These are phyloP conservation scores for Drosophila orosa DNA, from an alignment of 1,140 invertebrate genomes.

Conservation along the genomic window DNA sequence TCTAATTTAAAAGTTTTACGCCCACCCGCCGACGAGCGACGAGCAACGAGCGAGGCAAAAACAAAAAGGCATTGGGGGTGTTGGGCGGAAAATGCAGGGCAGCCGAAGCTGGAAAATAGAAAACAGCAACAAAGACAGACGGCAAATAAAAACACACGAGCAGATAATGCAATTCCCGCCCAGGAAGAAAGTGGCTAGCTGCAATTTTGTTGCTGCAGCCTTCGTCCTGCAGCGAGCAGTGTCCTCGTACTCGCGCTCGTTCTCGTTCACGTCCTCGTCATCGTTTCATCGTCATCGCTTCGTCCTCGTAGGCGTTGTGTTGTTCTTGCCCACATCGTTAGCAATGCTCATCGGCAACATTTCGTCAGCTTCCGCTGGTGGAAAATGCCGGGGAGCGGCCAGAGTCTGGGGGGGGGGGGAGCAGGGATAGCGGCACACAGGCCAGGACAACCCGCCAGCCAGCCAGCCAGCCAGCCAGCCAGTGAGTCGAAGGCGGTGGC, in stretches of 20 bases:
- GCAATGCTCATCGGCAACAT: conserved; percentile 81
- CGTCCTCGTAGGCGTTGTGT: conserved; percentile 72
- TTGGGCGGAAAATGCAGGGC: conserved; percentile 39
- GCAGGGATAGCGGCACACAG: conserved; percentile 9
- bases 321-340: conserved; percentile 82
- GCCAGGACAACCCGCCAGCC: conserved; percentile 5
- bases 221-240: conserved; percentile 17
- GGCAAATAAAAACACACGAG: conserved; percentile 27
- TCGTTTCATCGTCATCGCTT: conserved; percentile 40
- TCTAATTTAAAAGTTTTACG: conserved; percentile 83
- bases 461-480: conserved; percentile 37
- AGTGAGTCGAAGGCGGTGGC: conserved; percentile 38
- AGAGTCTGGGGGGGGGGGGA: neutral
- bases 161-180: conserved; percentile 79
- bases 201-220: conserved; percentile 61
- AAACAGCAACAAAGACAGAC: conserved; percentile 54
- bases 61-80: conserved; percentile 31
- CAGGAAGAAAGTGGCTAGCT: conserved; percentile 57
- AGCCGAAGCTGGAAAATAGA: conserved; percentile 75
- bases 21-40: conserved; percentile 64
- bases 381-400: conserved; percentile 7
- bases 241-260: conserved; percentile 9
- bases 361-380: conserved; percentile 76
- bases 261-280: conserved; percentile 26
- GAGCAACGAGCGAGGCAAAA: conserved; percentile 49